These are phyloP conservation scores for Cynopterus sphinx DNA, from an alignment of 2,797 vertebrate species.

Conservation along the genomic window DNA sequence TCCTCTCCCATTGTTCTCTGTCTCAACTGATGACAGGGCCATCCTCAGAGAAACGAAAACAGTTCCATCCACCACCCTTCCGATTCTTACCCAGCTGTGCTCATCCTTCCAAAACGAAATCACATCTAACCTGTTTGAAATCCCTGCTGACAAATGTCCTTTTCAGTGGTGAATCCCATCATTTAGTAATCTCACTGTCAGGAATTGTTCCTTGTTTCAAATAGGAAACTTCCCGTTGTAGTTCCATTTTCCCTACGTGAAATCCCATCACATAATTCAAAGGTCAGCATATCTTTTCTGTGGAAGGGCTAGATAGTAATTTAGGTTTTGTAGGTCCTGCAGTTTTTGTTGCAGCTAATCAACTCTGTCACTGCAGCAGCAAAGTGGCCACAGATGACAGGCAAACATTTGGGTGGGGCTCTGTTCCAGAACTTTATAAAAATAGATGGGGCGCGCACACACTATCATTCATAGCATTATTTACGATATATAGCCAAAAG, in stretches of 20 bases:
- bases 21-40: background rate
- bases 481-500: background rate
- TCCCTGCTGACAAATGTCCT: background rate
- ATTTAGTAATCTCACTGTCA: background rate
- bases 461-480: background rate
- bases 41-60: background rate
- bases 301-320: background rate
- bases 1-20: background rate
- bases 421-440: background rate
- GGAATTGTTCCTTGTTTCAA: background rate
- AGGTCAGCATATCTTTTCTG: background rate
- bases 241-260: slow-evolving; percentile 18
- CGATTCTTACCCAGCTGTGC: background rate
- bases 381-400: background rate
- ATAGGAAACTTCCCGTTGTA: background rate
- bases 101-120: background rate
- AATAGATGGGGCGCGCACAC: background rate
- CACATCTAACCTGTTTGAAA: background rate
- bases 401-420: background rate
- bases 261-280: background rate
- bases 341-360: background rate
- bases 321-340: background rate
- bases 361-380: background rate
- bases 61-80: background rate
- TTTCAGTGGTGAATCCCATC: background rate